A percentile compares a stretch with the other conserved stretches of the same genome.
Conservation (phyloP, 2,888 invertebrate genomes). For the Synergus gifuensis region DNA sequence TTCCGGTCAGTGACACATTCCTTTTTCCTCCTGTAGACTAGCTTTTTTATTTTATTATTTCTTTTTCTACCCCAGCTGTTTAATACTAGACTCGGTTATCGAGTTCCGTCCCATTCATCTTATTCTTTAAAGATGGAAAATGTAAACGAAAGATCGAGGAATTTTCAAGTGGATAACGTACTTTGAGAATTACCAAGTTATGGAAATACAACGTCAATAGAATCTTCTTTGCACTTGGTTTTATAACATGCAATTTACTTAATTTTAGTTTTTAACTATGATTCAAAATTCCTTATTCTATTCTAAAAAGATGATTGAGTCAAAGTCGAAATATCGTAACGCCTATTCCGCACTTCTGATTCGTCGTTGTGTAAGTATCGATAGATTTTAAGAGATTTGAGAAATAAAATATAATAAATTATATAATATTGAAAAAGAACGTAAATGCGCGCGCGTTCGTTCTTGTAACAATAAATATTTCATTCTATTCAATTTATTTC, state of each 20-base stretch:
- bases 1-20: constrained; percentile 28
- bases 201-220: constrained; percentile 9
- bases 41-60: constrained; percentile 10
- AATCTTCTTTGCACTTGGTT: not conserved
- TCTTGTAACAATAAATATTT: not conserved
- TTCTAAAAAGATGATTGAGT: too few relatives aligned
- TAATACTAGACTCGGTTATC: not conserved
- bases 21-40: not conserved
- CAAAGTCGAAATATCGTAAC: too few relatives aligned
- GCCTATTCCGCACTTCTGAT: too few relatives aligned
- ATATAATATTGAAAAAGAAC: too few relatives aligned
- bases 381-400: too few relatives aligned
- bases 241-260: not conserved
- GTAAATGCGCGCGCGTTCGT: too few relatives aligned
- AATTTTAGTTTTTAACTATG: not conserved
- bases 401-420: too few relatives aligned
- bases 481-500: not conserved
- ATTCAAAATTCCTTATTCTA: not conserved
- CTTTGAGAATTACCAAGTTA: not conserved
- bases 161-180: not conserved
- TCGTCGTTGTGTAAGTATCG: too few relatives aligned
- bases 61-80: not conserved
- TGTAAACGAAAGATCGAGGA: not conserved
- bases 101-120: not conserved
- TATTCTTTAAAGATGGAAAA: not conserved